phyloP scores from a whole-genome alignment of 2,113 vertebrate genomes.

The Proteles cristata region DNA sequence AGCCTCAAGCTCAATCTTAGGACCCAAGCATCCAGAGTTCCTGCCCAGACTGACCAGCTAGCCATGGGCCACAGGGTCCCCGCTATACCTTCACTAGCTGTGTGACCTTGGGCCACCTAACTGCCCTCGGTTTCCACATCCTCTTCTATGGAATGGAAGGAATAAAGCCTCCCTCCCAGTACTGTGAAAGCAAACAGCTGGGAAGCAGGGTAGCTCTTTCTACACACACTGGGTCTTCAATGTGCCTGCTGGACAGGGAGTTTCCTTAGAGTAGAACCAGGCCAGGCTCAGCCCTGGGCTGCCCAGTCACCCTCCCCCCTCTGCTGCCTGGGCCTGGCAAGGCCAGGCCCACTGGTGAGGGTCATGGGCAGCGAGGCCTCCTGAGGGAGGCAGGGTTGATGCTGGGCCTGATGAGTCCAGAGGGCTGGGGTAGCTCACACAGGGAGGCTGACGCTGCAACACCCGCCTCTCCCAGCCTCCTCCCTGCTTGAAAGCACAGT shows the following conservation, averaged over 20 bases:
- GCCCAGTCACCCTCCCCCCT: background rate
- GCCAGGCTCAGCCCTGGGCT: background rate
- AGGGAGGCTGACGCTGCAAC: constrained; percentile 64
- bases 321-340: background rate
- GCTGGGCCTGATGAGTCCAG: background rate
- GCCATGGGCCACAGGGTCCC: background rate
- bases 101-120: background rate
- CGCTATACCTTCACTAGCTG: background rate
- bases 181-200: background rate
- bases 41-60: background rate
- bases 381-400: constrained; percentile 30
- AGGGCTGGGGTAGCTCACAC: background rate
- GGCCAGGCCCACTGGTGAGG: constrained; percentile 7
- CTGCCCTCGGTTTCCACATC: background rate
- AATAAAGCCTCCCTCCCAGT: background rate
- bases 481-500: constrained; percentile 58
- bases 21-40: background rate
- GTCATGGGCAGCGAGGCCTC: constrained; percentile 46
- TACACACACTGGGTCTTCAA: background rate
- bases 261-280: background rate
- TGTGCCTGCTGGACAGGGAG: background rate
- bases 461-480: constrained; percentile 18
- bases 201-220: background rate
- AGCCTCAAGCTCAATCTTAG: background rate
- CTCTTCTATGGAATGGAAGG: background rate